Evolutionary conservation across 2,113 vertebrate genomes (phyloP).

Genomic region (Noturus placidus): DNA sequence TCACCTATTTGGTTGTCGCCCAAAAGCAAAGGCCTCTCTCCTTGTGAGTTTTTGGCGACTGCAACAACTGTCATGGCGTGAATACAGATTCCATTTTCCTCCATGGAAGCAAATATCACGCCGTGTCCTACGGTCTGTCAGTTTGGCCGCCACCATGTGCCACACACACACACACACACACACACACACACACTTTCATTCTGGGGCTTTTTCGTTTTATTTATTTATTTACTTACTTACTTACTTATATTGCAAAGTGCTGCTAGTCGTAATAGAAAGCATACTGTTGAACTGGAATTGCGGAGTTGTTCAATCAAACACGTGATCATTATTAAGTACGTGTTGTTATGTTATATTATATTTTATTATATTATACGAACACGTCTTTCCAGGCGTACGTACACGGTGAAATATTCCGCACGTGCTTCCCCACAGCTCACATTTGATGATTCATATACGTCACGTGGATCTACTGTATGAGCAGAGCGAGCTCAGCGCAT

Average conservation of each 20-base stretch:
- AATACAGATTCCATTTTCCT: conserved; percentile 49
- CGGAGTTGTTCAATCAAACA: not conserved
- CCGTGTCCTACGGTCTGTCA: conserved; percentile 55
- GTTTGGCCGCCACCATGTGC: conserved; percentile 40
- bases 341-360: too few species aligned
- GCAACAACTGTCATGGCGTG: conserved; percentile 54
- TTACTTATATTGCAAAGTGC: not conserved
- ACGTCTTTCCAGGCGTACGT: not conserved
- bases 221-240: not conserved
- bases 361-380: not conserved
- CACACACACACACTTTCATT: conserved; percentile 25
- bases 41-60: conserved; percentile 40
- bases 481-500: not conserved
- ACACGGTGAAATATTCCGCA: not conserved
- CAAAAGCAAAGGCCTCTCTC: conserved; percentile 37
- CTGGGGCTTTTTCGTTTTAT: too few species aligned
- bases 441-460: not conserved
- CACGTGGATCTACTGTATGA: not conserved
- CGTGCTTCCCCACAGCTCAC: not conserved
- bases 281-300: not conserved
- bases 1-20: conserved; percentile 44
- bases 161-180: conserved; percentile 39
- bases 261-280: not conserved
- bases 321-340: not conserved
- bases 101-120: conserved; percentile 51